These are phyloP conservation scores for Brachyptera putata DNA, from an alignment of 2,888 invertebrate species.

Conservation along the genomic window DNA sequence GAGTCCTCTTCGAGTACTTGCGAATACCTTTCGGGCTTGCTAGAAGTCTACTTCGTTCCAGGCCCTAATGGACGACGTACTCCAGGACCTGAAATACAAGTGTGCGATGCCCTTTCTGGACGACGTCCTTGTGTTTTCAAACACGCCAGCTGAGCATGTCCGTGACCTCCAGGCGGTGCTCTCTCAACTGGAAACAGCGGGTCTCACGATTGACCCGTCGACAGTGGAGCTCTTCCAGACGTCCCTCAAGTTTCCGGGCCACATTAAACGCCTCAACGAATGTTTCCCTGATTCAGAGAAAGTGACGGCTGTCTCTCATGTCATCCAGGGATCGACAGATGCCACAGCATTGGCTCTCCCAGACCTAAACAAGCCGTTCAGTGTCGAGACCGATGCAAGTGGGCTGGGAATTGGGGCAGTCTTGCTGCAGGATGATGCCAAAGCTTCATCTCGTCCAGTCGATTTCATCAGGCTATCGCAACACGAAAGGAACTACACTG, in stretches of 20 bases:
- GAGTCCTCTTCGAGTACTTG: no score
- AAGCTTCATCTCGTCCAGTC: slow-evolving; percentile 4
- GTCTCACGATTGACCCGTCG: slow-evolving; percentile 30
- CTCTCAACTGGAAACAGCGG: no score
- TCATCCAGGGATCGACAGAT: background rate
- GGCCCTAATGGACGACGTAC: slow-evolving; percentile 7
- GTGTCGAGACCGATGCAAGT: no score
- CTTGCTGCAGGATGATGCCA: slow-evolving; percentile 3
- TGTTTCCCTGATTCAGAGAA: background rate
- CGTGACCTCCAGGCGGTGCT: no score
- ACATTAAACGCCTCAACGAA: no score
- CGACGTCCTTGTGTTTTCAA: background rate
- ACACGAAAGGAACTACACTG: background rate
- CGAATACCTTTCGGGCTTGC: no score
- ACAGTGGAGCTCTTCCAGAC: slow-evolving; percentile 30
- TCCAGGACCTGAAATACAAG: background rate
- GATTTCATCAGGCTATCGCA: background rate
- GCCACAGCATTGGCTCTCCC: background rate
- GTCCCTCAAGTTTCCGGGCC: background rate
- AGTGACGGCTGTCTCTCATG: background rate
- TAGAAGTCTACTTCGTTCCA: no score
- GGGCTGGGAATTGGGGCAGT: background rate
- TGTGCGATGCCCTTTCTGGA: background rate
- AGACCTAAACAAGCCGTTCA: no score
- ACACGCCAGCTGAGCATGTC: no score